phyloP scores from a whole-genome alignment of 1,140 invertebrate species.

The Lepeophtheirus salmonis region DNA sequence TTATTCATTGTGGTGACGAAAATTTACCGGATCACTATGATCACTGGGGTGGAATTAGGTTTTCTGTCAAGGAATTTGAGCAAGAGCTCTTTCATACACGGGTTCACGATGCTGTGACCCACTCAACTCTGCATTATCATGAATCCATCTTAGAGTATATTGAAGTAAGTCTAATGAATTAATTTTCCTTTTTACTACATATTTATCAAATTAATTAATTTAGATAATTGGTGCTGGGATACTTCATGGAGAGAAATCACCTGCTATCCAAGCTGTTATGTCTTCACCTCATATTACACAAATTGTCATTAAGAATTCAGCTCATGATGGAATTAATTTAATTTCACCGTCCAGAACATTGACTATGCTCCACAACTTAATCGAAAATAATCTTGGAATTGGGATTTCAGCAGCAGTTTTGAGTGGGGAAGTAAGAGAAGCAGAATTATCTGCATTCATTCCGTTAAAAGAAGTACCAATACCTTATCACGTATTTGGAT shows the following conservation, averaged over 20 bases:
- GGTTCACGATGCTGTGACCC: constrained; percentile 55
- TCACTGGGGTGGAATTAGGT: constrained; percentile 92
- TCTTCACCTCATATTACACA: constrained; percentile 60
- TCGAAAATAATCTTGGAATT: constrained; percentile 65
- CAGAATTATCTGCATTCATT: constrained; percentile 61
- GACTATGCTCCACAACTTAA: constrained; percentile 35
- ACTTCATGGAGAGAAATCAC: constrained; percentile 79
- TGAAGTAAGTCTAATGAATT: background rate
- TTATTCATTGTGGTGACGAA: constrained; percentile 68
- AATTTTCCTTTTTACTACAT: constrained; percentile 2
- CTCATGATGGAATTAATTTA: constrained; percentile 76
- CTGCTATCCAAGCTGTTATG: constrained; percentile 69
- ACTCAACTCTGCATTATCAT: constrained; percentile 38
- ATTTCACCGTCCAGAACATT: constrained; percentile 65
- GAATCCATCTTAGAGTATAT: constrained; percentile 23
- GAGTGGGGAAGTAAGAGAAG: constrained; percentile 75
- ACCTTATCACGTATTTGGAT: constrained; percentile 81
- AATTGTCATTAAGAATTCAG: constrained; percentile 61
- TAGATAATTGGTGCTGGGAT: constrained; percentile 83
- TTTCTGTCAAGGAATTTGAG: constrained; percentile 73
- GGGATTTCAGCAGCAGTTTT: constrained; percentile 71
- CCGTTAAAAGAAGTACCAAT: constrained; percentile 63
- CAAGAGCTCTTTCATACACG: constrained; percentile 57
- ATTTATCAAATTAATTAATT: background rate
- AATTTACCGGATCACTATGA: constrained; percentile 45